Conservation (phyloP, 2,888 invertebrate genomes). For the Syrphus vitripennis region DNA sequence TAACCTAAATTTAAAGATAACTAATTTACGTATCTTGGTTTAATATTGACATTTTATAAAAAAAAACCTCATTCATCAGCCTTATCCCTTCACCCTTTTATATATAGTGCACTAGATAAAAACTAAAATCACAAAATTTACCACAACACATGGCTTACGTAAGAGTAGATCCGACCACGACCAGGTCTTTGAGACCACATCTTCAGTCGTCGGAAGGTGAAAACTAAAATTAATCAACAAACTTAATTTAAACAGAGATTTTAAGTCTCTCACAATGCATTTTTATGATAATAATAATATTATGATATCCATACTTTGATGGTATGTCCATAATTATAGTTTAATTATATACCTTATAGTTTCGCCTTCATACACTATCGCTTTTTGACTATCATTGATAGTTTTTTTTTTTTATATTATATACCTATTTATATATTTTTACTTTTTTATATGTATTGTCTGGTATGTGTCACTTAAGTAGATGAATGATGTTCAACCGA, state of each 20-base stretch:
- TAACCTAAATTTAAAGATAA: not conserved
- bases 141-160: constrained; percentile 70
- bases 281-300: constrained; percentile 41
- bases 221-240: constrained; percentile 70
- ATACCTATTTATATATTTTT: constrained; percentile 30
- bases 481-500: constrained; percentile 33
- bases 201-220: not conserved
- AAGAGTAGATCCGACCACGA: constrained; percentile 19
- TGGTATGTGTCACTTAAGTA: constrained; percentile 69
- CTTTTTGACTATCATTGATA: constrained; percentile 8
- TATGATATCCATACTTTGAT: constrained; percentile 28
- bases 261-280: constrained; percentile 48
- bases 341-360: constrained; percentile 52
- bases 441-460: constrained; percentile 57
- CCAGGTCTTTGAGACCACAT: constrained; percentile 51
- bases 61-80: not conserved
- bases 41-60: not conserved
- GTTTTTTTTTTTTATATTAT: constrained; percentile 4
- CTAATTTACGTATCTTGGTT: not conserved
- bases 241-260: constrained; percentile 51
- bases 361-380: not conserved
- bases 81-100: not conserved
- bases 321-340: constrained; percentile 40
- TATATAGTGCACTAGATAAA: constrained; percentile 39
- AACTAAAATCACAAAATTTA: constrained; percentile 70